These are phyloP conservation scores for Pteria penguin DNA, from an alignment of 2,888 invertebrate species.

Conservation along the genomic window DNA sequence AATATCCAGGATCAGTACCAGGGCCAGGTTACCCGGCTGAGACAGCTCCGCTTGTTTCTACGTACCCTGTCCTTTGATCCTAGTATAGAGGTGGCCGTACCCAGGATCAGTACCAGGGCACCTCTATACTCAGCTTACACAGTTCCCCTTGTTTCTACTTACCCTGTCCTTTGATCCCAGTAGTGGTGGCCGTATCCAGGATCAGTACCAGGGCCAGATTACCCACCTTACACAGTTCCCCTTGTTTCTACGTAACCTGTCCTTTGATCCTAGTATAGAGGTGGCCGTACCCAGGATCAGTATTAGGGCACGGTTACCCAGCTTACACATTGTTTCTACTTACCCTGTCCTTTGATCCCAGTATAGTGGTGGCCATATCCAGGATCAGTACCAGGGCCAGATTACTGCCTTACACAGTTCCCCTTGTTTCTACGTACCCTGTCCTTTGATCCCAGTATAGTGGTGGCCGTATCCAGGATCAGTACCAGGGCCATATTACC, in stretches of 20 bases:
- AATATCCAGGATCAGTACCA: slow-evolving; percentile 93
- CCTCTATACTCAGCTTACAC: slow-evolving; percentile 94
- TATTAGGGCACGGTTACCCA: slow-evolving; percentile 92
- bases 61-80: slow-evolving; percentile 89
- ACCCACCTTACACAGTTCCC: slow-evolving; percentile 96
- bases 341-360: slow-evolving; percentile 91
- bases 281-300: slow-evolving; percentile 94
- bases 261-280: slow-evolving; percentile 91
- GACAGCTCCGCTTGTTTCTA: slow-evolving; percentile 87
- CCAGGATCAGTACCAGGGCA: slow-evolving; percentile 93
- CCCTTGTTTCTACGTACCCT: slow-evolving; percentile 80
- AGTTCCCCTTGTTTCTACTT: slow-evolving; percentile 88
- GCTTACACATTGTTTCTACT: slow-evolving; percentile 92
- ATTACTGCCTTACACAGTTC: slow-evolving; percentile 95
- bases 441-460: slow-evolving; percentile 92
- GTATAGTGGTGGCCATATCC: slow-evolving; percentile 92
- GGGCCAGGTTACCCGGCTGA: slow-evolving; percentile 93
- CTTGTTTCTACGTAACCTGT: slow-evolving; percentile 82
- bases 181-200: slow-evolving; percentile 91
- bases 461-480: slow-evolving; percentile 93
- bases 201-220: slow-evolving; percentile 92
- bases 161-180: slow-evolving; percentile 90
- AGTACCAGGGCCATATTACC: slow-evolving; percentile 93
- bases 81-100: slow-evolving; percentile 92
- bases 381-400: slow-evolving; percentile 92